A percentile compares a stretch with the other conserved stretches of the same genome.
Conservation (phyloP, 2,888 invertebrate genomes). For the Steinernema carpocapsae region DNA sequence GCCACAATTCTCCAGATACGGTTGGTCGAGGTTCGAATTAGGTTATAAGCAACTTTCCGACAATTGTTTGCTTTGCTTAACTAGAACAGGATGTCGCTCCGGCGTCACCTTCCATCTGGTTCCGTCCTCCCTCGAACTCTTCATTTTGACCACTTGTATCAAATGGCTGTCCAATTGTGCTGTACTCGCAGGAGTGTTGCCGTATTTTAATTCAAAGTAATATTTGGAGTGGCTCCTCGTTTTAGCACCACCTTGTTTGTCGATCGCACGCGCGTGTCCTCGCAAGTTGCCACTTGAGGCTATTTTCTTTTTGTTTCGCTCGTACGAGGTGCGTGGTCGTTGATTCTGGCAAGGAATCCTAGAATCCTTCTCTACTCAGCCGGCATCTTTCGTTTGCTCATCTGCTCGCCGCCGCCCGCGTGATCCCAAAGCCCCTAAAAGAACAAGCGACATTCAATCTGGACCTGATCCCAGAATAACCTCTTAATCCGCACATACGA, state of each 20-base stretch:
- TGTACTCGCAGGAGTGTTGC: too few relatives aligned
- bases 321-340: not conserved
- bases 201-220: slow-evolving; percentile 4
- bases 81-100: too few relatives aligned
- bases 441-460: slow-evolving; percentile 23
- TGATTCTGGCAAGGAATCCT: not conserved
- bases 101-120: too few relatives aligned
- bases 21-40: too few relatives aligned
- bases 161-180: too few relatives aligned
- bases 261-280: slow-evolving; percentile 29
- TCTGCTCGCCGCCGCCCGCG: not conserved
- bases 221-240: slow-evolving; percentile 26
- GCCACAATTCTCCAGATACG: too few relatives aligned
- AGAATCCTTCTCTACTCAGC: not conserved
- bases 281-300: slow-evolving; percentile 22
- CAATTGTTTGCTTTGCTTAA: too few relatives aligned
- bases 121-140: too few relatives aligned
- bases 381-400: not conserved
- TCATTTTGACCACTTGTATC: too few relatives aligned
- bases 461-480: slow-evolving; percentile 32
- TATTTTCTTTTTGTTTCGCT: not conserved
- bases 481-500: slow-evolving; percentile 28
- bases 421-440: not conserved
- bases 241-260: slow-evolving; percentile 24
- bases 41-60: too few relatives aligned